Percentiles rank a stretch among this genome's conserved stretches.
These are phyloP conservation scores for Odontocerum albicorne DNA, from an alignment of 2,888 invertebrate species.

Conservation along the genomic window DNA sequence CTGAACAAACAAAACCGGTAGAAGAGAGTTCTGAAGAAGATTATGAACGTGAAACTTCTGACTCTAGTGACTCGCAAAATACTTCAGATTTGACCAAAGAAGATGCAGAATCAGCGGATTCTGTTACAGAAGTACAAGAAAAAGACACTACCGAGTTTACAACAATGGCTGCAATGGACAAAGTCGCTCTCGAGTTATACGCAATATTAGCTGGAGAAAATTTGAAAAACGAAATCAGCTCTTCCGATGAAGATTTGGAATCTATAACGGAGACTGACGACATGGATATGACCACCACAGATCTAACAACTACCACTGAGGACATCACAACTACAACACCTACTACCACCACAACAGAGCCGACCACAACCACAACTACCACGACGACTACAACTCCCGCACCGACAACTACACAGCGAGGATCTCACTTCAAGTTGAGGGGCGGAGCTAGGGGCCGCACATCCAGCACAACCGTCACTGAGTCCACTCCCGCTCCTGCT, in stretches of 20 bases:
- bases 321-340: constrained; percentile 59
- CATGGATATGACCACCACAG: constrained; percentile 52
- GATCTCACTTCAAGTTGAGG: constrained; percentile 52
- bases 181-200: constrained; percentile 80
- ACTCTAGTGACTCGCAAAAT: neutral
- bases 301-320: constrained; percentile 52
- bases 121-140: constrained; percentile 47
- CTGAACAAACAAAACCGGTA: constrained; percentile 52
- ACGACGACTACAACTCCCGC: constrained; percentile 53
- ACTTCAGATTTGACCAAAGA: constrained; percentile 48
- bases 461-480: constrained; percentile 44
- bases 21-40: constrained; percentile 42
- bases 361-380: constrained; percentile 50
- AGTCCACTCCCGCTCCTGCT: constrained; percentile 51
- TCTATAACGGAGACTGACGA: constrained; percentile 46
- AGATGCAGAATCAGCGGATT: constrained; percentile 45
- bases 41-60: constrained; percentile 36
- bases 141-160: constrained; percentile 62
- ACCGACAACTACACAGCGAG: constrained; percentile 50
- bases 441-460: constrained; percentile 53
- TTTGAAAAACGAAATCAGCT: constrained; percentile 59
- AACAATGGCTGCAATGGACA: constrained; percentile 72
- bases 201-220: constrained; percentile 72
- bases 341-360: constrained; percentile 56
- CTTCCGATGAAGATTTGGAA: constrained; percentile 48